phyloP scores from a whole-genome alignment of 2,113 vertebrate genomes.

The Gallinago paraguaiae region DNA sequence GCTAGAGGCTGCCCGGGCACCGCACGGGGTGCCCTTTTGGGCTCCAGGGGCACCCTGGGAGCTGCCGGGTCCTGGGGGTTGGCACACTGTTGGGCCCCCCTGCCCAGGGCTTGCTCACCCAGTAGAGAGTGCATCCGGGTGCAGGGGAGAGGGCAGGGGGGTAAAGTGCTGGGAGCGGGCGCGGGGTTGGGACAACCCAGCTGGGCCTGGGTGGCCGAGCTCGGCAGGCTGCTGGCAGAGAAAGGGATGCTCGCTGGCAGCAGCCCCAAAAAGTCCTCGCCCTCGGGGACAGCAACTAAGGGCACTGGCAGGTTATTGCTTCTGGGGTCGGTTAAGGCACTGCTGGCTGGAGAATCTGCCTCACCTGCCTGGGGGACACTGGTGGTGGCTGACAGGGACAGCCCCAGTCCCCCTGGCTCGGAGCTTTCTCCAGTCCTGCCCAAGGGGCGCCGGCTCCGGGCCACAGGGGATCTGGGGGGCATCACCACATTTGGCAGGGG shows the following conservation, averaged over 20 bases:
- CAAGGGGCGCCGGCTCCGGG: background rate
- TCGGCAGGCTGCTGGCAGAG: constrained; percentile 88
- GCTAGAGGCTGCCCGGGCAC: background rate
- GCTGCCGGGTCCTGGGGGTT: background rate
- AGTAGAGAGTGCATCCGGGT: constrained; percentile 47
- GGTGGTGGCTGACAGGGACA: background rate
- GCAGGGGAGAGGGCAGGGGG: constrained; percentile 57
- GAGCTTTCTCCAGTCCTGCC: background rate
- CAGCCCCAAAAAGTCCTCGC: constrained; percentile 74
- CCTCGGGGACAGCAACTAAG: background rate
- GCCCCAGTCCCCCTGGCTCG: constrained; percentile 19
- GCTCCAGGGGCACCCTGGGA: background rate
- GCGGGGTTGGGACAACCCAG: constrained; percentile 62
- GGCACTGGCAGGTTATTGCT: constrained; percentile 63
- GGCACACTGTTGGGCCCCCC: constrained; percentile 22
- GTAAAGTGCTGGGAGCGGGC: constrained; percentile 86
- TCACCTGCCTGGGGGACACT: background rate
- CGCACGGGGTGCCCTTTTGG: background rate
- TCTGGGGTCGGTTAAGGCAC: constrained; percentile 72
- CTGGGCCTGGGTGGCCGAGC: constrained; percentile 89
- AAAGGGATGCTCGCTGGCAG: constrained; percentile 81
- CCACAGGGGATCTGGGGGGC: background rate
- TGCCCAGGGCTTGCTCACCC: background rate
- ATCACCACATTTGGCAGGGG: background rate
- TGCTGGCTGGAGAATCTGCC: background rate